These are phyloP conservation scores for Epizoanthus rinbou DNA, from an alignment of 92 coral and sea anemone genomes.

Conservation along the genomic window DNA sequence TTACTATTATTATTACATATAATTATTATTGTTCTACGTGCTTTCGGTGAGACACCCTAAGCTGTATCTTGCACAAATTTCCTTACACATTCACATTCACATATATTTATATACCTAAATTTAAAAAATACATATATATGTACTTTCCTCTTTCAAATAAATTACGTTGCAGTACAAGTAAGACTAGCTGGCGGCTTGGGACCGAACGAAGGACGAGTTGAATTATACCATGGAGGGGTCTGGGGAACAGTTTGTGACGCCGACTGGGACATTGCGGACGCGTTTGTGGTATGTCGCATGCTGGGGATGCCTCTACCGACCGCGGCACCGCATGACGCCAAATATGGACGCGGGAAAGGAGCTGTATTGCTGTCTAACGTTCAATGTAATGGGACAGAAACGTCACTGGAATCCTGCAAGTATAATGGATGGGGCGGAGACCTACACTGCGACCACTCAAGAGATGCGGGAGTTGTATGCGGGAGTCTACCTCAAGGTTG, in stretches of 20 bases:
- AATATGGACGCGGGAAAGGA: conserved; percentile 42
- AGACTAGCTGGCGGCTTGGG: conserved; percentile 31
- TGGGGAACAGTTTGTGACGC: conserved; percentile 32
- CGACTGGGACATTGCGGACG: conserved; percentile 37
- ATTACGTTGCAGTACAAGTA: conserved; percentile 2
- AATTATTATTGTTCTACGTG: too few species aligned
- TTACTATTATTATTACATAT: too few species aligned
- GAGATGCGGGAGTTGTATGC: conserved; percentile 30
- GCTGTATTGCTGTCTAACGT: conserved; percentile 9
- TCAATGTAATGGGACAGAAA: conserved; percentile 39
- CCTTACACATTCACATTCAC: too few species aligned
- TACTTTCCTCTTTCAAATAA: background rate
- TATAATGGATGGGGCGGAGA: conserved; percentile 4
- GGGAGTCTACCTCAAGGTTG: conserved; percentile 6
- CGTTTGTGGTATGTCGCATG: conserved; percentile 42
- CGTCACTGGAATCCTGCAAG: conserved; percentile 25
- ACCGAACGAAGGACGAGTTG: conserved; percentile 35
- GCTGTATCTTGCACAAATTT: too few species aligned
- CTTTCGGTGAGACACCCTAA: too few species aligned
- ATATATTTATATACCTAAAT: background rate
- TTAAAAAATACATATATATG: too few species aligned
- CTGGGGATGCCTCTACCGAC: conserved; percentile 16
- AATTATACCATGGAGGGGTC: conserved; percentile 21
- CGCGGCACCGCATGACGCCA: conserved; percentile 20
- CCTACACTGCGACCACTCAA: conserved; percentile 7